phyloP scores from a whole-genome alignment of 2,888 invertebrate species.

The Tipula helvola region DNA sequence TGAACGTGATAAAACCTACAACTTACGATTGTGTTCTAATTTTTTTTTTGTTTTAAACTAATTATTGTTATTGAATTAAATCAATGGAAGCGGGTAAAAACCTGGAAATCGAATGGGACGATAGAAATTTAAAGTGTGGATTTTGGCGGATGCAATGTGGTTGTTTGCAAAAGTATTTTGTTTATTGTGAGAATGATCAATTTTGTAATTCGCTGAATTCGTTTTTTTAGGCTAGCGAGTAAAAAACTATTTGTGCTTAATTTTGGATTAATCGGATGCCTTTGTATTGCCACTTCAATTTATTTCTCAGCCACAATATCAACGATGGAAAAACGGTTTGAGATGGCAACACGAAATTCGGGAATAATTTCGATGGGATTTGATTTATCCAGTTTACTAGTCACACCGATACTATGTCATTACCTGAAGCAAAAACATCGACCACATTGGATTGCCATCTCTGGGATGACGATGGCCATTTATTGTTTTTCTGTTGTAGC shows the following conservation, averaged over 20 bases:
- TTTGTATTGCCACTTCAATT: slow-evolving; percentile 45
- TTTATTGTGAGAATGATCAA: neutral
- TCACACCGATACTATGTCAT: slow-evolving; percentile 45
- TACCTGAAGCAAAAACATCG: slow-evolving; percentile 38
- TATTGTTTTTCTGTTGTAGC: neutral
- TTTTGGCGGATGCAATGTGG: neutral
- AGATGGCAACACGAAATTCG: slow-evolving; percentile 47
- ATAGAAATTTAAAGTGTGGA: neutral
- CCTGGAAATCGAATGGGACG: neutral
- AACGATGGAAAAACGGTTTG: slow-evolving; percentile 51
- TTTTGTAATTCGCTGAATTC: neutral
- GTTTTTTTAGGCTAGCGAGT: slow-evolving; percentile 37
- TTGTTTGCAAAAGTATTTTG: neutral
- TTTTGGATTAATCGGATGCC: slow-evolving; percentile 45
- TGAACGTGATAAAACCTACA: neutral
- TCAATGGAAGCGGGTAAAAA: neutral
- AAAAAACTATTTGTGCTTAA: slow-evolving; percentile 45
- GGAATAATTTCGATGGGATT: slow-evolving; percentile 51
- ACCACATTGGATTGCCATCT: neutral
- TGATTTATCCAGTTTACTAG: slow-evolving; percentile 48
- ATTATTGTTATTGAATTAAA: neutral
- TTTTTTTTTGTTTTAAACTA: neutral
- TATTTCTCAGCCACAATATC: slow-evolving; percentile 54
- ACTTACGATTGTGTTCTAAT: neutral
- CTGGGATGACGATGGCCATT: neutral